Evolutionary conservation across 2,888 invertebrate genomes (phyloP).

Genomic region (Dryadula phaetusa): DNA sequence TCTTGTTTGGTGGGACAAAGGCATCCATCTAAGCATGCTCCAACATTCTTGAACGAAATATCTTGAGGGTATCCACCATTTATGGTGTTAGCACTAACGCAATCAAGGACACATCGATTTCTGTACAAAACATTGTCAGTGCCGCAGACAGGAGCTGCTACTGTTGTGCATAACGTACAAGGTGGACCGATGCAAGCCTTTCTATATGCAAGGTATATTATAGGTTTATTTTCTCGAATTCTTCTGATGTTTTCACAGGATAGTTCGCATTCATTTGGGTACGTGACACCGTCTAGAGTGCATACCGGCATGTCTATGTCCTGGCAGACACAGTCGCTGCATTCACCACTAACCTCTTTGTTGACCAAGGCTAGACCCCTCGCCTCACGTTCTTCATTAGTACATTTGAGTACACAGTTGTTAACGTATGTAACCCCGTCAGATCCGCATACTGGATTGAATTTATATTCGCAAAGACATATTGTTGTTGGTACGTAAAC

Average conservation of each 20-base stretch:
- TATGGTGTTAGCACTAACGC: constrained; percentile 41
- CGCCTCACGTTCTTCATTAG: constrained; percentile 31
- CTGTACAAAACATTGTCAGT: constrained; percentile 49
- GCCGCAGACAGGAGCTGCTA: constrained; percentile 49
- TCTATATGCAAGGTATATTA: constrained; percentile 48
- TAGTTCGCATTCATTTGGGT: constrained; percentile 49
- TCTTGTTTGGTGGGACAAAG: constrained; percentile 41
- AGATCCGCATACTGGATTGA: constrained; percentile 53
- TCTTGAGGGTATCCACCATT: constrained; percentile 37
- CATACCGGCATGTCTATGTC: constrained; percentile 53
- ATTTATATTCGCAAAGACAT: constrained; percentile 46
- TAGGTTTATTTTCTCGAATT: constrained; percentile 36
- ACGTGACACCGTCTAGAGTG: constrained; percentile 52
- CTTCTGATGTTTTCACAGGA: constrained; percentile 47
- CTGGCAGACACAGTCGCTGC: constrained; percentile 46
- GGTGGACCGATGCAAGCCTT: constrained; percentile 45
- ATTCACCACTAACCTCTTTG: constrained; percentile 34
- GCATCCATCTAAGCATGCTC: constrained; percentile 43
- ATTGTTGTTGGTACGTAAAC: constrained; percentile 35
- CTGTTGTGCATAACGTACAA: constrained; percentile 40
- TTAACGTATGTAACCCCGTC: constrained; percentile 47
- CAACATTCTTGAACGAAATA: constrained; percentile 43
- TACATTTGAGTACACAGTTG: constrained; percentile 46
- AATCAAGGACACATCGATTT: constrained; percentile 48
- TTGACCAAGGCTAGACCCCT: constrained; percentile 27